Conservation (phyloP, 2,797 vertebrate species). For the Nannoperca obscura region DNA sequence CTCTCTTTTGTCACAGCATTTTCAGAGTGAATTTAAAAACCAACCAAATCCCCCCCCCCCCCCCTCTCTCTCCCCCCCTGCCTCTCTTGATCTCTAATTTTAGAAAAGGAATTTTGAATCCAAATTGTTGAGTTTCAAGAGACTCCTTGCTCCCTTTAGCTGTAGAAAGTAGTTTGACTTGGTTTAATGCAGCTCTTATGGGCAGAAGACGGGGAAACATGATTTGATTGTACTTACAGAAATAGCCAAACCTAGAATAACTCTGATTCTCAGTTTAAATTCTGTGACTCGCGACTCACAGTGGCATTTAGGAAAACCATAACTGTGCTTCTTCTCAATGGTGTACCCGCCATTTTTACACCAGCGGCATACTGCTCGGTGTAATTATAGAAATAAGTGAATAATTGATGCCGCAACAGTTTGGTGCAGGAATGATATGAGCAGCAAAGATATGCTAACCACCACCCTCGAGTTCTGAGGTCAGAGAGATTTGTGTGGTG, state of each 20-base stretch:
- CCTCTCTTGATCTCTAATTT: constrained; percentile 69
- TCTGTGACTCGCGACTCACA: constrained; percentile 21
- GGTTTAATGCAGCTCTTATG: constrained; percentile 36
- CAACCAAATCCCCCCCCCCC: constrained; percentile 70
- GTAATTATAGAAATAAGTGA: constrained; percentile 67
- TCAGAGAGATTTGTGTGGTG: constrained; percentile 40
- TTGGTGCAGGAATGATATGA: constrained; percentile 45
- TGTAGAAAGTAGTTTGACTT: constrained; percentile 28
- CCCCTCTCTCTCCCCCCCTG: constrained; percentile 39
- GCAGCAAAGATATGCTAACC: constrained; percentile 59
- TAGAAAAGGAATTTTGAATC: constrained; percentile 65
- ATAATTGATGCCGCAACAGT: constrained; percentile 70
- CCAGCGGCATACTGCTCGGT: constrained; percentile 27
- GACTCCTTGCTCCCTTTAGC: constrained; percentile 59
- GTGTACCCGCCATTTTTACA: constrained; percentile 27
- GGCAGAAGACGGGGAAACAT: constrained; percentile 10
- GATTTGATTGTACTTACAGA: constrained; percentile 18
- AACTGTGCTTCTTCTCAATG: constrained; percentile 2
- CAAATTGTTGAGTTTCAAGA: constrained; percentile 63
- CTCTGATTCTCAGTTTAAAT: constrained; percentile 14
- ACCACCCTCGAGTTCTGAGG: constrained; percentile 27
- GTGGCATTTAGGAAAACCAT: constrained; percentile 30
- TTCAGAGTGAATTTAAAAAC: constrained; percentile 70
- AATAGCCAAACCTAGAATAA: not conserved
- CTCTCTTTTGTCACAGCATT: constrained; percentile 68